Evolutionary conservation across 2,888 invertebrate genomes (phyloP).

Genomic region (Drosophila differens): DNA sequence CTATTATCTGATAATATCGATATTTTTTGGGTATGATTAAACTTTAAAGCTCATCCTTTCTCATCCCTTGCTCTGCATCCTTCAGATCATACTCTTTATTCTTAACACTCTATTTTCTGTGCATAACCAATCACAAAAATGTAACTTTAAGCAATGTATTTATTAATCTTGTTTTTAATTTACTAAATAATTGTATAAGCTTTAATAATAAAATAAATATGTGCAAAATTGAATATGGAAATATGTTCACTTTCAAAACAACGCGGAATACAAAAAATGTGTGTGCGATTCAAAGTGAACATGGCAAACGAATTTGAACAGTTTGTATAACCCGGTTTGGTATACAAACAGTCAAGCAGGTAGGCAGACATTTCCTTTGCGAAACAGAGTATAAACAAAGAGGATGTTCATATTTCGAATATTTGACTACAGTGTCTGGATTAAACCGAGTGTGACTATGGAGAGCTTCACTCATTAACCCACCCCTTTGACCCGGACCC

Average conservation of each 20-base stretch:
- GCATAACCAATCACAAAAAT: neutral
- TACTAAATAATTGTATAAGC: too few species aligned
- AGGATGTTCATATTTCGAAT: constrained; percentile 10
- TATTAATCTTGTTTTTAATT: too few species aligned
- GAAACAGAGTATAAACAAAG: neutral
- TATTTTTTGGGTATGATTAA: too few species aligned
- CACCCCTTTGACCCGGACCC: constrained; percentile 21
- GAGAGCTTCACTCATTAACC: constrained; percentile 25
- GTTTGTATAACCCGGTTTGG: neutral
- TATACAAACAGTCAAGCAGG: neutral
- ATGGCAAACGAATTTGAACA: neutral
- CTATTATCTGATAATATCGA: too few species aligned
- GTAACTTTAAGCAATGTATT: too few species aligned
- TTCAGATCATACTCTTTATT: neutral
- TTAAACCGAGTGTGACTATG: constrained; percentile 65
- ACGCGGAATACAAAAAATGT: neutral
- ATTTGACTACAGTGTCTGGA: constrained; percentile 7
- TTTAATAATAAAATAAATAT: too few species aligned
- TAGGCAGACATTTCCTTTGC: neutral
- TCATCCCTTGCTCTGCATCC: neutral
- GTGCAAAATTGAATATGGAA: too few species aligned
- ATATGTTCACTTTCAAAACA: neutral
- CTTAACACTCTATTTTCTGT: neutral
- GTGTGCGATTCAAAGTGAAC: neutral
- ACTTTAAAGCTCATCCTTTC: too few species aligned